Base-by-base conservation (phyloP, 2,797 vertebrate species). In the Acanthornis magna region DNA sequence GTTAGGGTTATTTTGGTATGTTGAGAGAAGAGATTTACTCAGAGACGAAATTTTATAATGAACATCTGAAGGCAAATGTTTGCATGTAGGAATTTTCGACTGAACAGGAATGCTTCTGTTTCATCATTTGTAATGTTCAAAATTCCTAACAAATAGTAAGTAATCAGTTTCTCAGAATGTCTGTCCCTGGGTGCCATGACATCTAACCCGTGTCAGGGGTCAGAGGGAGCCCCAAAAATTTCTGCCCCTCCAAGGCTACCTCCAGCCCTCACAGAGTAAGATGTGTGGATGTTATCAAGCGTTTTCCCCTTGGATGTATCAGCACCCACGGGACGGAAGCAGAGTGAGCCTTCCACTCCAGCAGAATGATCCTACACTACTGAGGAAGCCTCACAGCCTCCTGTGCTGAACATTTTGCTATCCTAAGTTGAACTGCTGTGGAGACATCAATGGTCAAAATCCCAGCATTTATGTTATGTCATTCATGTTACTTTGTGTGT, bases 251-350 rank as follows among this genome's bases (percentile, higher is more conserved):
- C 26, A 71, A 45, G 54, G 23, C 20, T 18, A 76, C n/a, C 29
- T 60, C 53, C 34, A 65, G 15, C 3, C 48, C 8, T 1, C 20
- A 43, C 15, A 20, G 61, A 68, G 26, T 16, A 67, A 73, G 11
- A 16, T 4, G 3, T 3, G 1, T 15, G n/a, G 13, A 8, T 26
- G 17, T 11, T 72, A 13, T 17, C 19, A 22, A 21, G 17, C 13
- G 6, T 71, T 88, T 71, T 30, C 54, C 54, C 14, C 13, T 42
- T 3, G 3, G 26, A 5, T 54, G 8, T 32, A 16, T 34, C 66
- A 71, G 17, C 14, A 71, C 15, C 20, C 10, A 60, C 21, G 20
- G 53, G 10, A 71, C 10, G 13, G 55, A 68, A 18, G 19, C 10
- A 84, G 17, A 55, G 36, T 6, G 57, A 88, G 32, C 16, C 51